Conservation (phyloP, 2,888 invertebrate species). For the Lysandra coridon region DNA sequence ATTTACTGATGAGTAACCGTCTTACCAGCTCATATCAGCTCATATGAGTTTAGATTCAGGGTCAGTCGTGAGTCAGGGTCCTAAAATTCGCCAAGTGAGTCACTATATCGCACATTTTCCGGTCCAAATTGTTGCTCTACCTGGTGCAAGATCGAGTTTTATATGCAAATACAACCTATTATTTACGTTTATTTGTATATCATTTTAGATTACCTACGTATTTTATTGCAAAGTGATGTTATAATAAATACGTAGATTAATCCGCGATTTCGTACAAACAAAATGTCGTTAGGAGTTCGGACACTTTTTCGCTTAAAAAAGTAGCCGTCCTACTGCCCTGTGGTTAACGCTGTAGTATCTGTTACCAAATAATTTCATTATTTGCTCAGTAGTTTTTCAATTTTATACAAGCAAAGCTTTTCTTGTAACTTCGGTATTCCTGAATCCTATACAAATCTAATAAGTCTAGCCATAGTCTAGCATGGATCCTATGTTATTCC, state of each 20-base stretch:
- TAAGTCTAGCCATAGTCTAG: no score
- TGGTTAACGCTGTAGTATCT: no score
- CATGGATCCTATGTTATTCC: no score
- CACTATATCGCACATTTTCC: background rate
- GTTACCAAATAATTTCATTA: no score
- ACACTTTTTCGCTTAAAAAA: no score
- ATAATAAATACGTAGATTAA: background rate
- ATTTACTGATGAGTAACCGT: background rate
- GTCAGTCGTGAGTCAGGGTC: conserved; percentile 22
- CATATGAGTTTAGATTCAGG: conserved; percentile 12
- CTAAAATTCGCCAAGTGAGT: conserved; percentile 14
- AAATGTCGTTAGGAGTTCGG: no score
- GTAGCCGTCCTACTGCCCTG: no score
- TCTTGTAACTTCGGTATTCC: no score
- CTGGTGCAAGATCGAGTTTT: conserved; percentile 10
- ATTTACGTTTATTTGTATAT: background rate
- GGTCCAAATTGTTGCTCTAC: conserved; percentile 1
- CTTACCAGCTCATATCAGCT: no score
- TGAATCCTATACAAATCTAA: background rate
- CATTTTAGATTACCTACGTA: background rate
- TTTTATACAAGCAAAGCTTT: no score
- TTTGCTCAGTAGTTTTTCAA: no score
- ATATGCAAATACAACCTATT: background rate
- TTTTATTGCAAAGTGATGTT: background rate
- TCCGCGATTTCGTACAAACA: no score